Percentiles rank a stretch among this genome's conserved stretches.
Conservation (phyloP, 2,888 invertebrate genomes). For the Frankliniella fusca region DNA sequence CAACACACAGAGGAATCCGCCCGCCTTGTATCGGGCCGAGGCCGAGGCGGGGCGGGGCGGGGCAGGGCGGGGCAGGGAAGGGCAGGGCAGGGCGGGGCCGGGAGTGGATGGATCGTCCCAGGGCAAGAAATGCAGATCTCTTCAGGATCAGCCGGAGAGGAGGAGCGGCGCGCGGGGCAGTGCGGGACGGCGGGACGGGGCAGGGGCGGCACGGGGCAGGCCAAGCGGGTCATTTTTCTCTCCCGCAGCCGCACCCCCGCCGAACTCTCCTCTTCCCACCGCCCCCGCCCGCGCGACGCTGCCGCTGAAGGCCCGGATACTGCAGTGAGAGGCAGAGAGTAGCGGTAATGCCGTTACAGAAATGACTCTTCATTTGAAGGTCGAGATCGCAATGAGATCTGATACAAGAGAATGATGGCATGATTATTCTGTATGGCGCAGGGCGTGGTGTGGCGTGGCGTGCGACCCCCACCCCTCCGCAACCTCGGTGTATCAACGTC, state of each 20-base stretch:
- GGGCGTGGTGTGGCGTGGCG: not conserved
- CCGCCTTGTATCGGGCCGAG: too few species aligned
- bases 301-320: too few species aligned
- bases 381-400: constrained; percentile 18
- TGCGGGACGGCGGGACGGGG: not conserved
- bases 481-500: not conserved
- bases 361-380: not conserved
- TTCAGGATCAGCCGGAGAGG: not conserved
- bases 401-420: constrained; percentile 10
- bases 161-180: not conserved
- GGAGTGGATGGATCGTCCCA: too few species aligned
- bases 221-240: not conserved
- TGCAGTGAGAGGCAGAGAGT: not conserved
- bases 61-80: too few species aligned
- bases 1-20: too few species aligned
- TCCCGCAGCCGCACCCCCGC: not conserved
- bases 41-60: too few species aligned
- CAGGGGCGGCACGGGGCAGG: not conserved
- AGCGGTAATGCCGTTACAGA: not conserved
- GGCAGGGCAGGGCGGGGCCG: too few species aligned
- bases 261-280: not conserved
- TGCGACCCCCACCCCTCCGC: not conserved
- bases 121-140: not conserved
- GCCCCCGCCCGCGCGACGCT: not conserved
- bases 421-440: not conserved